Evolutionary conservation across 2,113 vertebrate genomes (phyloP), one percentile per base, ranked within the genome.

Genomic region (Spea multiplicata): DNA sequence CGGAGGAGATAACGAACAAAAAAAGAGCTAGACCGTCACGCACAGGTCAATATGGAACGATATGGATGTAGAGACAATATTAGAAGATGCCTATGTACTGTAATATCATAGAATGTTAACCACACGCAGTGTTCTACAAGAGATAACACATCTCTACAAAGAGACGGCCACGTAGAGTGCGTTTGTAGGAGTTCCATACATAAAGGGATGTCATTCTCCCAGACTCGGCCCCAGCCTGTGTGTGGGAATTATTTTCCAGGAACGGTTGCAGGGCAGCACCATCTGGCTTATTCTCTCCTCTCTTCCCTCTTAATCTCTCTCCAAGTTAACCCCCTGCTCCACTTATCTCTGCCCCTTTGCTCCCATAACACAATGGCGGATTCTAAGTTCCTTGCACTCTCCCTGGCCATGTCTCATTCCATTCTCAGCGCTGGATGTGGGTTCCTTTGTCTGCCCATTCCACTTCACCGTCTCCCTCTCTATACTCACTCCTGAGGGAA

Each of bases 341-440:
- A 80, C 78, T 80, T 80, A 80, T 80, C 52, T 80, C 4, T 80
- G 78, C 61, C 71, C 78, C 71, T 80, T 49, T 49, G 64, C 78
- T 73, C 78, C 64, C 46, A n/a, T 7, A 16, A n/a, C 64, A 80
- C 77, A 80, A 80, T 80, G 71, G 4, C 50, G 48, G 49, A 2
- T 71, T 44, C 16, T 44, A 30, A 30, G 69, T 7, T 17, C 10
- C 10, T 30, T 64, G 46, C 76, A 62, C 55, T 71, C 55, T 13
- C 53, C 50, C 61, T 73, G 16, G 16, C 44, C 50, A 5, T 71
- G 69, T n/a, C 13, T 70, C 48, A 50, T 53, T 71, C 62, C 44
- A 9, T 53, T 67, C 77, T 67, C 70, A 78, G 57, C 59, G 48
- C 48, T 62, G 9, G 62, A 45, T 16, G 46, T 47, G 14, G 75